These are phyloP conservation scores for Helleia helle DNA, from an alignment of 2,888 invertebrate species.

Conservation along the genomic window DNA sequence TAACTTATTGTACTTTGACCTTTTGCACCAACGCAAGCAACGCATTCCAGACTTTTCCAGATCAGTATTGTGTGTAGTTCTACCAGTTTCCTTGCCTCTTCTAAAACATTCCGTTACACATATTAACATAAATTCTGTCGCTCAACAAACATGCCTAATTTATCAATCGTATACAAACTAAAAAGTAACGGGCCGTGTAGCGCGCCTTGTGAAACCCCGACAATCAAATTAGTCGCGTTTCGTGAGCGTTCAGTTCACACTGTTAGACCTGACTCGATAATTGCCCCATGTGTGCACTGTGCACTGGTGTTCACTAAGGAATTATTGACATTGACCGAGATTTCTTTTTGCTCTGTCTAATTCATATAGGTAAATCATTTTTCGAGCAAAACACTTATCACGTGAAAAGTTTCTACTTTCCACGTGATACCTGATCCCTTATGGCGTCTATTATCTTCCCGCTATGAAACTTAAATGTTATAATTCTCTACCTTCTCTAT, in stretches of 20 bases:
- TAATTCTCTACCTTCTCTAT: no score
- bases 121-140: neutral
- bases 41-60: no score
- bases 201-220: constrained; percentile 39
- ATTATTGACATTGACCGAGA: constrained; percentile 24
- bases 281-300: constrained; percentile 25
- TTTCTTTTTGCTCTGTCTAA: constrained; percentile 9
- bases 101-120: neutral
- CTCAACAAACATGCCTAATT: constrained; percentile 6
- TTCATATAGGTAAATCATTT: neutral
- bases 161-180: constrained; percentile 13
- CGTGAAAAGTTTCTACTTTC: no score
- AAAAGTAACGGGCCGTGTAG: constrained; percentile 30
- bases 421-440: no score
- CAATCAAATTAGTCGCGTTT: constrained; percentile 52
- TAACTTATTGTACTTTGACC: no score
- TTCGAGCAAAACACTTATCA: neutral
- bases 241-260: constrained; percentile 51
- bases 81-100: no score
- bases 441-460: neutral
- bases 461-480: no score
- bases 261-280: constrained; percentile 42
- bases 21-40: no score
- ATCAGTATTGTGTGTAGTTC: no score
- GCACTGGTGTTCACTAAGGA: constrained; percentile 17